Base-by-base conservation (phyloP, 2,113 vertebrate genomes). In the Machaerirhynchus nigripectus region DNA sequence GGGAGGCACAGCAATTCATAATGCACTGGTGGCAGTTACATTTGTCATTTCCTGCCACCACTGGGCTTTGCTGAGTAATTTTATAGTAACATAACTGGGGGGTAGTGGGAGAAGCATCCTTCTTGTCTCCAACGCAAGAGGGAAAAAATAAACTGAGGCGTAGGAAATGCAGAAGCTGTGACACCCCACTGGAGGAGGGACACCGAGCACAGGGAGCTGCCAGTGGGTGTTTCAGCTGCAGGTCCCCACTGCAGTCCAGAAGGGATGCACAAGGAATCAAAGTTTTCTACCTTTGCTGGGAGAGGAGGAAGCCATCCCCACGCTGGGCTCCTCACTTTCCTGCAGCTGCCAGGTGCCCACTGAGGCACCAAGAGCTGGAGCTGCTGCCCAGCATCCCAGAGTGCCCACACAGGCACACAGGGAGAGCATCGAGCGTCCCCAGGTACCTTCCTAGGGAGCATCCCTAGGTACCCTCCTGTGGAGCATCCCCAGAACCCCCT, bases 41-140 rank as follows among this genome's bases (percentile, higher is more conserved):
- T 84, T 96, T 94, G 86, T 89, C 93, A 86, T 93, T 90, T 76
- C 85, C 87, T 93, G 90, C 80, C 90, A 87, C 84, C 82, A 35
- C 85, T 70, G 84, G 31, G 89, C 79, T 93, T 84, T 50, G 89
- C 50, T 68, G 77, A 71, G 67, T 65, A 74, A 92, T 84, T 91
- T 93, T 92, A 55, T 24, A 70, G 76, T 44, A 90, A 86, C 5
- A 1, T 57, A 89, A 93, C 39, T 35, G 63, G 49, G 37, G 67
- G 50, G 30, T 26, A 68, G 37, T 57, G 80, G 80, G 64, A 94
- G 65, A 70, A 89, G 35, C 75, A 71, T 87, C 65, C 30, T 53
- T 40, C 85, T 76, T 16, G 39, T 59, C 75, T 80, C 61, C 82
- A 85, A 37, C 2, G 6, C 84, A 81, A 15, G n/a, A 67, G 42